phyloP scores from a whole-genome alignment of 2,797 vertebrate genomes.

The Pantherophis alleghaniensis region DNA sequence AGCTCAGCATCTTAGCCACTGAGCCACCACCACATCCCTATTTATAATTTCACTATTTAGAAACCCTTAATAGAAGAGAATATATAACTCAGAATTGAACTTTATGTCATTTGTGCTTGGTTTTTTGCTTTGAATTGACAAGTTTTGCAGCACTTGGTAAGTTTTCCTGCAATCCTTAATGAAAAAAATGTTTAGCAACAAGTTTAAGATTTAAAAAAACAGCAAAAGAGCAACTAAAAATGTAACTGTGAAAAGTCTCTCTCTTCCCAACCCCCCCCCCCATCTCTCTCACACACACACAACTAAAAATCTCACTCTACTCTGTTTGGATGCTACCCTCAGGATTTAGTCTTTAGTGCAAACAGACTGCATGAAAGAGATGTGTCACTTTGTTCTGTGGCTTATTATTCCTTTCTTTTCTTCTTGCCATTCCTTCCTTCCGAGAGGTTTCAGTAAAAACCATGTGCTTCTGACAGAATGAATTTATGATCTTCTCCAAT shows the following conservation, averaged over 20 bases:
- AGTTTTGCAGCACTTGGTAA: background rate
- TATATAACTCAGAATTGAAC: background rate
- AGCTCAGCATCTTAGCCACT: too few species aligned
- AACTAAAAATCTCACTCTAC: constrained; percentile 6
- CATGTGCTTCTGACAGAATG: constrained; percentile 74
- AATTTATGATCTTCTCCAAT: constrained; percentile 79
- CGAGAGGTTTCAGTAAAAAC: constrained; percentile 70
- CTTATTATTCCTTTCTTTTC: constrained; percentile 71
- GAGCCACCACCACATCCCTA: too few species aligned
- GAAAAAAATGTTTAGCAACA: background rate
- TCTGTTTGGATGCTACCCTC: constrained; percentile 44
- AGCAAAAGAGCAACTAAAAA: background rate
- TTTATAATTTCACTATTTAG: background rate
- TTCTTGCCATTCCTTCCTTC: constrained; percentile 27
- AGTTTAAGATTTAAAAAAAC: background rate
- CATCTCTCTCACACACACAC: background rate
- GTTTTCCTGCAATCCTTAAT: background rate
- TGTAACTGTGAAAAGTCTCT: background rate
- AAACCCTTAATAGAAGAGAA: background rate
- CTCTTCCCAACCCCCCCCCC: too few species aligned
- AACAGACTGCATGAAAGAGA: constrained; percentile 62
- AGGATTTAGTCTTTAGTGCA: constrained; percentile 52
- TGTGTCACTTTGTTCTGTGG: constrained; percentile 66
- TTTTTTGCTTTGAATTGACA: background rate
- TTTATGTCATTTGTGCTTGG: background rate